Percentiles rank a stretch among this genome's conserved stretches.
Conservation (phyloP, 2,113 vertebrate species). For the Gracilinanus agilis region DNA sequence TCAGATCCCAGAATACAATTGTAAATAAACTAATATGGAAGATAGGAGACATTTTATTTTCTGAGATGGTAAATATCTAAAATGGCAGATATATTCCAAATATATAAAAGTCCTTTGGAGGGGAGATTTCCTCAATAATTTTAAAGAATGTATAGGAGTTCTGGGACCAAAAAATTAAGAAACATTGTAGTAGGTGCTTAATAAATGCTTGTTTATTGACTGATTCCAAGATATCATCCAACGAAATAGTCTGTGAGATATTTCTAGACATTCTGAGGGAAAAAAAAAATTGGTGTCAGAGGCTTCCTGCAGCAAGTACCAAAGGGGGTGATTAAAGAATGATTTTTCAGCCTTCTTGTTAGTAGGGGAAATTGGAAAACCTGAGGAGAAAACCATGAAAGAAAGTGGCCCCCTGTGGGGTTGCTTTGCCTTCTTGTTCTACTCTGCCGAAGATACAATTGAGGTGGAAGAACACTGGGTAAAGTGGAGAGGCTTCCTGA, state of each 20-base stretch:
- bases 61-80: background rate
- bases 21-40: too few species aligned
- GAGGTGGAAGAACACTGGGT: background rate
- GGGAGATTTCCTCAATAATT: background rate
- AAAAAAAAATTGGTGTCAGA: background rate
- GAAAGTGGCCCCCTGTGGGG: background rate
- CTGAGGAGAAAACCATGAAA: background rate
- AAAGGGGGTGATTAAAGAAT: background rate
- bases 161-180: background rate
- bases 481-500: background rate
- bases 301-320: background rate
- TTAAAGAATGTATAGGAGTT: background rate
- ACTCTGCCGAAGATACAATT: background rate
- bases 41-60: too few species aligned
- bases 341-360: background rate
- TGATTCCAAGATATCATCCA: background rate
- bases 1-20: too few species aligned
- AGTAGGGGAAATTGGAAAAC: background rate
- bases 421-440: background rate
- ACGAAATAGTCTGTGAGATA: background rate
- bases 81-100: background rate
- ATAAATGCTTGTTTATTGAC: background rate
- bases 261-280: background rate
- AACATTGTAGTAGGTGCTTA: background rate
- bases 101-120: background rate